Base-by-base conservation (phyloP, 2,888 invertebrate species). In the Dicyrtoma fusca region DNA sequence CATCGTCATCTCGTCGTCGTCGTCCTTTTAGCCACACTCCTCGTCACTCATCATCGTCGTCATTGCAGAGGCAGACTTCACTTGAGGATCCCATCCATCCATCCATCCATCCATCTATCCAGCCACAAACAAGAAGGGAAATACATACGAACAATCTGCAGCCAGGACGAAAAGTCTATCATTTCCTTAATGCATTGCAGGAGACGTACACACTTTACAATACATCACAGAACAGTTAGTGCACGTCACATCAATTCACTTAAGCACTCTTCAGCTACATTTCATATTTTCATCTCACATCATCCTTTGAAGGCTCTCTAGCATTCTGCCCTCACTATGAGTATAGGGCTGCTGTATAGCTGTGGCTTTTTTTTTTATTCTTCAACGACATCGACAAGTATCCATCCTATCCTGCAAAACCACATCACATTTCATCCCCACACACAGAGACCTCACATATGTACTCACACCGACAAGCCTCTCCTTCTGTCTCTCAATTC, bases 201-300 rank as follows among this genome's bases (percentile, higher is more conserved):
- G 21, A n/a, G 1, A 17, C 21, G 23, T 55, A 55, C 55, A 55
- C 21, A 21, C 23, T 25, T 21, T 4, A 2, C 23, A 23, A 13
- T 55, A 55, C 6, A 55, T 53, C 53, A 21, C 53, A n/a, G 19
- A 21, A 53, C 53, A n/a, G 21, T 62, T 45, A 47, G 23, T 47
- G n/a, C 47, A 57, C 71, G 71, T 71, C 73, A 74, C 66, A 70
- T 66, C 70, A 59, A 71, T 74, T 71, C 57, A 68, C 59, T 53
- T 45, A 71, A 74, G 74, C 34, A 57, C 68, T 64, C 74, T 74
- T 74, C 63, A 74, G 59, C 64, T 74, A 63, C 71, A 74, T 69
- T 71, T 74, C 71, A 68, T 70, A 71, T 71, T 71, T 66, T 66
- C 66, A 66, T 71, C 71, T 71, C 62, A 47, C 42, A 13, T 44